Evolutionary conservation across 2,113 vertebrate species (phyloP), one percentile per base, ranked within the genome.

Genomic region (Gila orcuttii): DNA sequence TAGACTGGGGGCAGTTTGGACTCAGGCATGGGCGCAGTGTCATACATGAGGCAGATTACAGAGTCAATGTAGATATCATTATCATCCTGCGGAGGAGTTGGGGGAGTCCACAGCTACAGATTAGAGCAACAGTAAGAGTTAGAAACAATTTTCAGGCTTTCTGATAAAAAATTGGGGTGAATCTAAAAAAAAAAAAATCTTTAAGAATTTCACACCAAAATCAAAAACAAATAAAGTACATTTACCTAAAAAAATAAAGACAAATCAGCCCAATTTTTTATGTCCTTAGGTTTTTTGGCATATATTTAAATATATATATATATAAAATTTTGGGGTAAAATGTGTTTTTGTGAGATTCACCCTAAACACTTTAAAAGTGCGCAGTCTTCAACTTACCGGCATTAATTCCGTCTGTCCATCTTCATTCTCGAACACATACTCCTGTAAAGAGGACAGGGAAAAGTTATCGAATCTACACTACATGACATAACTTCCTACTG

Each of bases 1-100:
- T 97, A 98, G 52, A 98, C 92, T 0, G 97, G 97, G 19, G 97
- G 97, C 73, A 98, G 89, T 77, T 97, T 97, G 50, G 96, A 95
- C 88, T 98, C 97, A 2, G 95, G 96, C 91, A 98, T 97, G 6
- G 96, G 96, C 0, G 94, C 94, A 57, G 94, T 93, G 91, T 98
- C 97, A 79, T 98, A 98, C 96, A 97, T 97, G 86, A 98, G 93
- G 91, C 97, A 97, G 95, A 98, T 97, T 42, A 97, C 96, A 4
- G 96, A 96, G 90, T 98, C 97, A 3, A 97, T 97, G 86, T 98
- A 98, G 87, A 97, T 97, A 79, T 98, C 97, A 11, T 97, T 97
- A 90, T 98, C 97, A 83, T 98, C 97, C 88, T 98, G 97, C 55
- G 97, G 97, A 3, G 97, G 97, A 6, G 97, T 98, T 7, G 97